Percentiles rank a stretch among this genome's conserved stretches.
These are phyloP conservation scores for Brachionus sp. DNA, from an alignment of 1,140 invertebrate species.

Conservation along the genomic window DNA sequence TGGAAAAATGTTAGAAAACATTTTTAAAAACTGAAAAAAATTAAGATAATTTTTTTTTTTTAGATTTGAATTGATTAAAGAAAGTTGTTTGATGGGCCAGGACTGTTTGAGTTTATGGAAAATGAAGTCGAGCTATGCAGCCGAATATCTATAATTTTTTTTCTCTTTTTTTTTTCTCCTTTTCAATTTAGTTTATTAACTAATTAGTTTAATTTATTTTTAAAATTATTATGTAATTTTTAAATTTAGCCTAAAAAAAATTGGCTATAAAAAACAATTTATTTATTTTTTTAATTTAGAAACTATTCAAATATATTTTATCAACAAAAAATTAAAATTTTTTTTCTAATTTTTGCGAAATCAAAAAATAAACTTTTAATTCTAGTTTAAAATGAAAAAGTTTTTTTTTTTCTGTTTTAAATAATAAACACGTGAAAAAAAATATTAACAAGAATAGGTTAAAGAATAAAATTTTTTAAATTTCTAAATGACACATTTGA, in stretches of 20 bases:
- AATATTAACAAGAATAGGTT: too few species aligned
- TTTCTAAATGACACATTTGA: too few species aligned
- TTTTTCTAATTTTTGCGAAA: too few species aligned
- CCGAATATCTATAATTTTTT: not conserved
- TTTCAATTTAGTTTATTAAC: not conserved
- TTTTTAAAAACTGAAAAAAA: not conserved
- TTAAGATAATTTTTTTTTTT: not conserved
- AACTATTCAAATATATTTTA: not conserved
- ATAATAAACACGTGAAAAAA: too few species aligned
- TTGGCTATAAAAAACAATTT: not conserved
- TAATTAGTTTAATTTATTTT: not conserved
- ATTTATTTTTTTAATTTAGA: not conserved
- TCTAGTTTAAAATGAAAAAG: too few species aligned
- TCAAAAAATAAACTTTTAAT: too few species aligned
- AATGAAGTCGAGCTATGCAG: not conserved
- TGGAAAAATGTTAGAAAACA: not conserved
- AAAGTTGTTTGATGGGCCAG: not conserved
- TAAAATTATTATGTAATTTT: not conserved
- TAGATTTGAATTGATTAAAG: not conserved
- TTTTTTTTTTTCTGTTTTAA: too few species aligned
- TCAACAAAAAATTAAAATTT: too few species aligned
- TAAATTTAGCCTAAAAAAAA: not conserved
- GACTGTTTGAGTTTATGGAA: not conserved
- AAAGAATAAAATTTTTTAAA: too few species aligned
- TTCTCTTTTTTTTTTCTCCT: too few species aligned